phyloP scores from a whole-genome alignment of 1,140 invertebrate species.

The Lysiphlebus fabarum region DNA sequence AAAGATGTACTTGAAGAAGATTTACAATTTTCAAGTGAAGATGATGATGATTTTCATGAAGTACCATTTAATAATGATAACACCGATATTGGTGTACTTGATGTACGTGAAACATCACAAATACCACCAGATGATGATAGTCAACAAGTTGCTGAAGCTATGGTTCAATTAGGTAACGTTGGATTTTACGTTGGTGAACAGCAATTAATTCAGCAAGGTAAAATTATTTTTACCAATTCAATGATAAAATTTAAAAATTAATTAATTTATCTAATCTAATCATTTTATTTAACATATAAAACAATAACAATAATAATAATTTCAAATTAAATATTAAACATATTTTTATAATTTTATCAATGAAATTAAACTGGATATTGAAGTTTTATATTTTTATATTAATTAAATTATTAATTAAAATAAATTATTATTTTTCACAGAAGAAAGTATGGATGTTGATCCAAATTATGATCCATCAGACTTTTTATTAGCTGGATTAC shows the following conservation, averaged over 20 bases:
- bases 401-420: background rate
- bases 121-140: conserved; percentile 67
- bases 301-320: too few relatives aligned
- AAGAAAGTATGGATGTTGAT: conserved; percentile 77
- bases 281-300: background rate
- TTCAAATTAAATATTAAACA: background rate
- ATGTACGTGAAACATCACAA: conserved; percentile 39
- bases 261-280: too few relatives aligned
- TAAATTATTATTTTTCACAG: conserved; percentile 44
- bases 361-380: conserved; percentile 5
- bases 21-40: conserved; percentile 71
- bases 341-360: conserved; percentile 2
- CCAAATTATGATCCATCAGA: conserved; percentile 85
- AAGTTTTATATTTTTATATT: conserved; percentile 1
- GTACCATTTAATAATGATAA: conserved; percentile 61
- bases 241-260: too few relatives aligned
- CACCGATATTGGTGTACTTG: conserved; percentile 54
- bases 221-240: background rate
- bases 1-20: conserved; percentile 63
- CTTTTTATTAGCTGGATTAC: conserved; percentile 65
- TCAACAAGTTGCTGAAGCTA: conserved; percentile 79
- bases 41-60: conserved; percentile 61
- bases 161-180: conserved; percentile 78
- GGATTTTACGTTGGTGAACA: conserved; percentile 65
- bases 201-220: conserved; percentile 52